Conservation (phyloP, 2,797 vertebrate genomes). For the Xenentodon cancila region DNA sequence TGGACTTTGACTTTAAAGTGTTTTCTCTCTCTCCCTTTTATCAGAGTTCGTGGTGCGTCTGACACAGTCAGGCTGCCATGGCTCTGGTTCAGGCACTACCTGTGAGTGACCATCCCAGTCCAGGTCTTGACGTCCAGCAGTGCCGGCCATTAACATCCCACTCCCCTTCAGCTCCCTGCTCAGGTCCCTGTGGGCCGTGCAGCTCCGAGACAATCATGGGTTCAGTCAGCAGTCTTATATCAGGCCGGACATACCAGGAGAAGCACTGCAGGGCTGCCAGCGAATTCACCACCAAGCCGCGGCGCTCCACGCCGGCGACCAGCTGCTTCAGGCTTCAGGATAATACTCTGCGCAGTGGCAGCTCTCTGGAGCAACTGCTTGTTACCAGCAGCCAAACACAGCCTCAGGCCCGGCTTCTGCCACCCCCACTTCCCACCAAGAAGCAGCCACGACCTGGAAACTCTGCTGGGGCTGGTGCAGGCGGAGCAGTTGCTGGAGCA, state of each 20-base stretch:
- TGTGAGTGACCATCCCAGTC: slow-evolving; percentile 84
- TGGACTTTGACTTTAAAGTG: no score
- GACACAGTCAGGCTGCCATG: slow-evolving; percentile 82
- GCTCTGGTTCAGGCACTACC: slow-evolving; percentile 94
- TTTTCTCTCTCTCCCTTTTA: slow-evolving; percentile 2
- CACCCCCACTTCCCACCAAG: slow-evolving; percentile 84
- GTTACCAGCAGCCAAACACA: slow-evolving; percentile 78
- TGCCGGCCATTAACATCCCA: slow-evolving; percentile 62
- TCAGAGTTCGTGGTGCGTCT: slow-evolving; percentile 78
- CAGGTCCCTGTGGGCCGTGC: slow-evolving; percentile 56
- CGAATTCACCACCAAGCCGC: slow-evolving; percentile 77
- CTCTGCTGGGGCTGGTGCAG: slow-evolving; percentile 26
- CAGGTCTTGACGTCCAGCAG: slow-evolving; percentile 81
- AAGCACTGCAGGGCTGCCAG: slow-evolving; percentile 82
- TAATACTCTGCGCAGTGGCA: slow-evolving; percentile 78
- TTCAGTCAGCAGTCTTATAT: slow-evolving; percentile 96
- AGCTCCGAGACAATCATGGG: slow-evolving; percentile 86
- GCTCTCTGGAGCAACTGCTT: slow-evolving; percentile 87
- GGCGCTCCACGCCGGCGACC: slow-evolving; percentile 82
- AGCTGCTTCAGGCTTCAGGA: slow-evolving; percentile 86
- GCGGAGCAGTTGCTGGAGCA: slow-evolving; percentile 27
- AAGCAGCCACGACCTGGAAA: slow-evolving; percentile 80
- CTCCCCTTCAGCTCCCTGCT: slow-evolving; percentile 64
- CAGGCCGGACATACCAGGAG: slow-evolving; percentile 89
- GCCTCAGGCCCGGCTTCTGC: slow-evolving; percentile 59